Conservation (phyloP, 2,113 vertebrate species). For the Hipposideros armiger region DNA sequence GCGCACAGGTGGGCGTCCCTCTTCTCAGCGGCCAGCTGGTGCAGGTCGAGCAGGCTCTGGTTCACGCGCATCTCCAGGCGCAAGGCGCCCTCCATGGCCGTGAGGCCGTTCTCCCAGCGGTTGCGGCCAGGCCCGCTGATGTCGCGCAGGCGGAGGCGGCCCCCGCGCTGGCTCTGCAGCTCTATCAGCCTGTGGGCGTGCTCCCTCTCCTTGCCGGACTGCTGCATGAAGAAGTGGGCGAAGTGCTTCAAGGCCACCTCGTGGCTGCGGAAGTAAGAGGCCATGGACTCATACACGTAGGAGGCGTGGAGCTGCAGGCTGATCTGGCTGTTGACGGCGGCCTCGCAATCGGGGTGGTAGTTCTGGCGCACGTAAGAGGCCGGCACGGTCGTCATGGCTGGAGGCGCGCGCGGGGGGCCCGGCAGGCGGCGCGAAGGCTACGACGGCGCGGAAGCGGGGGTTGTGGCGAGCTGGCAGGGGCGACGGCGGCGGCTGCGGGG, state of each 20-base stretch:
- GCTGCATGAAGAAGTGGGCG: not conserved
- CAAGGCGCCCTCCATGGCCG: not conserved
- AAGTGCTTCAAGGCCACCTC: not conserved
- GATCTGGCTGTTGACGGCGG: not conserved
- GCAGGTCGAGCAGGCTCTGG: not conserved
- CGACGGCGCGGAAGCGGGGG: too few species aligned
- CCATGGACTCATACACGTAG: not conserved
- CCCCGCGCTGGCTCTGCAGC: not conserved
- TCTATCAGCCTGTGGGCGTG: rapidly evolving
- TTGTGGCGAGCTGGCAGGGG: too few species aligned
- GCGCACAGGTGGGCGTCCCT: not conserved
- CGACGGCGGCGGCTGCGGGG: too few species aligned
- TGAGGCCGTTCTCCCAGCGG: not conserved
- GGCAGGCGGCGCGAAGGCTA: too few species aligned
- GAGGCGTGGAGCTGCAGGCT: not conserved
- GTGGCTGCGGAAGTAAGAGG: rapidly evolving
- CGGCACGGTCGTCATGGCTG: too few species aligned
- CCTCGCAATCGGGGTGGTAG: too few species aligned
- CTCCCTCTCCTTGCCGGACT: rapidly evolving
- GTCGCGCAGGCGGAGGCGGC: rapidly evolving
- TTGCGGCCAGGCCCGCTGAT: rapidly evolving
- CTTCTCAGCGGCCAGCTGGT: not conserved
- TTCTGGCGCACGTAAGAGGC: too few species aligned
- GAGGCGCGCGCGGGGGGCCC: too few species aligned
- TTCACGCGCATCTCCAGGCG: not conserved